phyloP scores from a whole-genome alignment of 1,140 invertebrate genomes.

The Coelopa frigida region DNA sequence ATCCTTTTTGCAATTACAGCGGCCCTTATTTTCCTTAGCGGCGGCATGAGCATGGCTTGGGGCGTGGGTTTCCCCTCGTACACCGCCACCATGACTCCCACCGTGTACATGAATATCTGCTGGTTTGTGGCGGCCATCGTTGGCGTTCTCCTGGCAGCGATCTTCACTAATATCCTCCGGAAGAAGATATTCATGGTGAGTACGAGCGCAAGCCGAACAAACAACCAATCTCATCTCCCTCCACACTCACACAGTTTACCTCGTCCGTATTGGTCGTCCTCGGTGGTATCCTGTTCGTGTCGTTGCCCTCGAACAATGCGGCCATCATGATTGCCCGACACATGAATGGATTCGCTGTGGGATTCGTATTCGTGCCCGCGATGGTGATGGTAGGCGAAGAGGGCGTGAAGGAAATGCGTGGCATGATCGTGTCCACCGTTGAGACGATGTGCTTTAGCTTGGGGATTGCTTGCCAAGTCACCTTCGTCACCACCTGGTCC shows the following conservation, averaged over 20 bases:
- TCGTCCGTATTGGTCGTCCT: conserved; percentile 25
- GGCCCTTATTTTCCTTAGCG: conserved; percentile 28
- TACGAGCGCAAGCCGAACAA: conserved; percentile 3
- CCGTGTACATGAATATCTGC: conserved; percentile 23
- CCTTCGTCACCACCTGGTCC: conserved; percentile 23
- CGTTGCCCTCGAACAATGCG: conserved; percentile 15
- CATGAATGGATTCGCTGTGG: conserved; percentile 34
- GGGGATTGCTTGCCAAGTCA: conserved; percentile 28
- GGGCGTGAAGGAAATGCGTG: conserved; percentile 19
- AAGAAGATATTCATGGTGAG: conserved; percentile 31
- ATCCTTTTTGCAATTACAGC: conserved; percentile 8
- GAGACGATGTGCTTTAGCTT: conserved; percentile 26
- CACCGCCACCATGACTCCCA: conserved; percentile 15
- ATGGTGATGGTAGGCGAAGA: conserved; percentile 29
- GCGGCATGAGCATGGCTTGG: conserved; percentile 38
- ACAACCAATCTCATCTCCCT: background rate
- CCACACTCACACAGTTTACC: conserved; percentile 16
- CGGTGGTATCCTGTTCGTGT: conserved; percentile 25
- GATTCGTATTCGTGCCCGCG: conserved; percentile 29
- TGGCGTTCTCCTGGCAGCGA: conserved; percentile 22
- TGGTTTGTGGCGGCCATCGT: conserved; percentile 30
- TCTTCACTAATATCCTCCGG: conserved; percentile 21
- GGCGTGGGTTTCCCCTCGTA: conserved; percentile 25
- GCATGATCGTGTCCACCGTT: conserved; percentile 20
- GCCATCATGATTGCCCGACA: conserved; percentile 30